These are phyloP conservation scores for Cosmopolites sordidus DNA, from an alignment of 2,888 invertebrate species.

Conservation along the genomic window DNA sequence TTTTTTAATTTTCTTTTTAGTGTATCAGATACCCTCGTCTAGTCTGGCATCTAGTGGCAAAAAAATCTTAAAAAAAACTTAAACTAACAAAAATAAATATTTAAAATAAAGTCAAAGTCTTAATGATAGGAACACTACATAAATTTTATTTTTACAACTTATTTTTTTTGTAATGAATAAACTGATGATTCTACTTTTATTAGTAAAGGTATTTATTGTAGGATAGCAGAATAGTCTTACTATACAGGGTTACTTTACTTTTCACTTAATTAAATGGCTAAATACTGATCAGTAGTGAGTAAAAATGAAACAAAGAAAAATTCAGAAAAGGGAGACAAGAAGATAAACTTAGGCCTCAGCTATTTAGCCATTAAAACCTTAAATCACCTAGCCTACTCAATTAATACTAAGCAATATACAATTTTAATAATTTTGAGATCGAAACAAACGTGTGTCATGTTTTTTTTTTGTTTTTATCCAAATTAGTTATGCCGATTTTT, in stretches of 20 bases:
- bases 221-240: neutral
- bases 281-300: no score
- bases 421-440: constrained; percentile 15
- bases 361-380: no score
- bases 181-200: neutral
- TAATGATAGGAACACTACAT: constrained; percentile 25
- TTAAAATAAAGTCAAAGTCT: constrained; percentile 23
- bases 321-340: no score
- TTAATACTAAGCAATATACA: constrained; percentile 11
- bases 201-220: neutral
- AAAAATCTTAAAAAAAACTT: constrained; percentile 11
- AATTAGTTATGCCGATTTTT: neutral
- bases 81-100: constrained; percentile 24
- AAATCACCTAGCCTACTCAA: no score
- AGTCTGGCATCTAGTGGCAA: constrained; percentile 8
- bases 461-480: constrained; percentile 10
- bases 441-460: constrained; percentile 21
- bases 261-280: neutral
- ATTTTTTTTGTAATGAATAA: neutral
- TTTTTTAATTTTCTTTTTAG: no score
- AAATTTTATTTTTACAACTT: neutral
- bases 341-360: no score
- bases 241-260: neutral
- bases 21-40: constrained; percentile 3
- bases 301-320: no score